A percentile compares a stretch with the other conserved stretches of the same genome.
phyloP scores from a whole-genome alignment of 1,140 invertebrate species.

The Rhagoletis zephyria region DNA sequence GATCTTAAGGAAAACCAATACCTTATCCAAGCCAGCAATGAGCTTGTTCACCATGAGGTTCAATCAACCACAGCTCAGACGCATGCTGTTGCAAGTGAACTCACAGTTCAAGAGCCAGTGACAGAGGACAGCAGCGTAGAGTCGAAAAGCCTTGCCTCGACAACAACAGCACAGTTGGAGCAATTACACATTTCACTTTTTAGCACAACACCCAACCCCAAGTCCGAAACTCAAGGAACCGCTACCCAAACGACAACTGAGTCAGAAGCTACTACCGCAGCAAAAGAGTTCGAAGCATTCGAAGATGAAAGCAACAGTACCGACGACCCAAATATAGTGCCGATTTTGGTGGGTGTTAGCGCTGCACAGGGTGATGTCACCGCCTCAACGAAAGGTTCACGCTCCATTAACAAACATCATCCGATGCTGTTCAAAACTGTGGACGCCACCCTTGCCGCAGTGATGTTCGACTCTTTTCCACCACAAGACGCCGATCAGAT shows the following conservation, averaged over 20 bases:
- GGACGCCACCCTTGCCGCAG: constrained; percentile 61
- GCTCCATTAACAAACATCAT: constrained; percentile 51
- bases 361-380: constrained; percentile 15
- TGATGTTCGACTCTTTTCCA: constrained; percentile 65
- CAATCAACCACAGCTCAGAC: neutral
- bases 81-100: neutral
- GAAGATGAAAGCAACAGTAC: constrained; percentile 16
- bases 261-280: neutral
- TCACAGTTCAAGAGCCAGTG: neutral
- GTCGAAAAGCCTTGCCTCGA: neutral
- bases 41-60: neutral
- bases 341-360: constrained; percentile 7
- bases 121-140: neutral
- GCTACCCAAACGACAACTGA: neutral
- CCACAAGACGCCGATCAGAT: constrained; percentile 65
- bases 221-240: neutral
- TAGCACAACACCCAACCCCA: neutral
- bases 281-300: neutral
- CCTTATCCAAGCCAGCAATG: neutral
- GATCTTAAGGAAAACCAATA: neutral
- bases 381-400: constrained; percentile 48
- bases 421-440: constrained; percentile 13
- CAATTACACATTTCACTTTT: neutral
- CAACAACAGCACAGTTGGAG: neutral
- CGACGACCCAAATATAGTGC: neutral